Evolutionary conservation across 37 sponge, comb jelly and placozoan species (phyloP).

Genomic region (Oscarella lobularis): DNA sequence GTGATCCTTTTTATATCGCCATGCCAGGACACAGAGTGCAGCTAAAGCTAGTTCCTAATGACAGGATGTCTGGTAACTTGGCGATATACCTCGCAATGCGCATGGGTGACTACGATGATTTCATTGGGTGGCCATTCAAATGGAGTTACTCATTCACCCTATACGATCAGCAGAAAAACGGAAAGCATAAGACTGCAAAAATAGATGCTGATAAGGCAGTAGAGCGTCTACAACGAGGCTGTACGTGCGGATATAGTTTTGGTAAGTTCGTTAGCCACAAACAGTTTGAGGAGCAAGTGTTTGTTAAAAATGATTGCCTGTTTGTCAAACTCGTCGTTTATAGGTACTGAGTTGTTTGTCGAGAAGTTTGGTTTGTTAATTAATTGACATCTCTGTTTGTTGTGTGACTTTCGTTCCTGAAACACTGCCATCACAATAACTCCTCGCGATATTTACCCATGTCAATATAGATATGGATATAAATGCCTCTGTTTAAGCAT

Average conservation of each 20-base stretch:
- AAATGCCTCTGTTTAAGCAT: no score
- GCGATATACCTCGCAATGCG: background rate
- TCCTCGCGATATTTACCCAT: no score
- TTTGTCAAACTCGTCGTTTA: background rate
- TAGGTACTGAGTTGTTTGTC: no score
- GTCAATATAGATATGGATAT: no score
- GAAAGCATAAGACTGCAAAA: conserved; percentile 28
- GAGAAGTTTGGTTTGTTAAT: no score
- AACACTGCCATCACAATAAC: no score
- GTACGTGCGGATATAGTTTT: no score
- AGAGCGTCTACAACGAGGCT: background rate
- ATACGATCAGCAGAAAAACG: no score
- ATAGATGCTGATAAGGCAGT: background rate
- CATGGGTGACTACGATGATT: conserved; percentile 43
- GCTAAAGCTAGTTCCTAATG: background rate
- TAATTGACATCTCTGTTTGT: no score
- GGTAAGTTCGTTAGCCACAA: no score
- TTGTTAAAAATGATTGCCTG: background rate
- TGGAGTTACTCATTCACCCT: conserved; percentile 22
- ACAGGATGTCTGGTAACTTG: background rate
- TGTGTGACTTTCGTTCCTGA: no score
- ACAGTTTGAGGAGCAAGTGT: background rate
- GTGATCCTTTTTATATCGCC: background rate
- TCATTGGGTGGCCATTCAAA: conserved; percentile 38
- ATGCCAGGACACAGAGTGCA: background rate